Base-by-base conservation (phyloP, 2,888 invertebrate genomes). In the Calameuta filiformis region DNA sequence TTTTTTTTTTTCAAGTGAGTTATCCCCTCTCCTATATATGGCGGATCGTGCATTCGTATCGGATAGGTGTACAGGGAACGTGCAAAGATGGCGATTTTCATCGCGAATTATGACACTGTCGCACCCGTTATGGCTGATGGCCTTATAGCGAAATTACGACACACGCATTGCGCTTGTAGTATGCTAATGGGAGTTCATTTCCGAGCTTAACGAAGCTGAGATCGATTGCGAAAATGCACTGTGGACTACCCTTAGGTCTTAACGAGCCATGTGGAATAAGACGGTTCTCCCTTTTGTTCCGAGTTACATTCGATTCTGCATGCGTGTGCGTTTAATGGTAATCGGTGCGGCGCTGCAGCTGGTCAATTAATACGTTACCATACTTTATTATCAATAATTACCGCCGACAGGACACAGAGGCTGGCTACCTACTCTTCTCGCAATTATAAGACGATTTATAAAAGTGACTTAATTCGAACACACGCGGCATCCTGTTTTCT, bases 1-100 rank as follows among this genome's bases (percentile, higher is more conserved):
- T 80, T 81, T 81, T 79, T 75, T 75, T 6, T 56, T 33, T 33
- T 31, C 30, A 68, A 15, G 68, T 79, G 30, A 35, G 69, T 75
- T 37, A 79, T 56, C 68, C 37, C 35, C 77, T 56, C 23, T 56
- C 9, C 56, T 56, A 9, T 56, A 56, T 23, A 56, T 56, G 56
- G 56, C 23, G 9, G 23, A 56, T 56, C 40, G 15, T 56, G 40
- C 23, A 23, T 23, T 56, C 40, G 23, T 9, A 23, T 23, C 9
- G 56, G 9, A 56, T 56, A 56, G 23, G 56, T 56, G 56, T 56
- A 56, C 56, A 56, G 23, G 9, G 56, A 56, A 56, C 23, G 56
- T 23, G 56, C 9, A 23, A 56, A 23, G 56, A 56, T 9, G 23
- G 56, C 56, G 56, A 56, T 56, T 56, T 56, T 6, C 23, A 56